Evolutionary conservation across 64 coral and sea anemone species (phyloP), one percentile per base, ranked within the genome.

Genomic region (Actinia tenebrosa): DNA sequence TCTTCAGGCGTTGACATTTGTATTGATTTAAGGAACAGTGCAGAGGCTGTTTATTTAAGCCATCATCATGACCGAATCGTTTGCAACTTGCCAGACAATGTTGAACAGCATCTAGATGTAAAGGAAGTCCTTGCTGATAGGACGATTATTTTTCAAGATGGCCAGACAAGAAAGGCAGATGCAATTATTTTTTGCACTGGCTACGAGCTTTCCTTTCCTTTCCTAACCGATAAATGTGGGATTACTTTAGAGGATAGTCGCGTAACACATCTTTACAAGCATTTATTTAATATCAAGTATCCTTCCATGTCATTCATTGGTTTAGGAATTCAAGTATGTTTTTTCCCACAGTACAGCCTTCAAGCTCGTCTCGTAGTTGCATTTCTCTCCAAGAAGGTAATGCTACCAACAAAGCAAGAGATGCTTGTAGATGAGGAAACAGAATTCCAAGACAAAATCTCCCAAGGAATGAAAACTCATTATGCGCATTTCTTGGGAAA

Each of bases 221-320:
- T 92, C 61, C 45, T 92, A 46, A 44, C 47, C 56, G 13, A 63
- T 52, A 66, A 92, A 7, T 92, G 90, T 83, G 61, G 45, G 17
- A 84, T 92, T 75, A 79, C 86, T 4, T 86, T 92, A 15, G 66
- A 16, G 16, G 77, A 88, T 44, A 92, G 84, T 68, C 77, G 79
- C 53, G 37, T 92, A 56, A 87, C 86, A 44, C 85, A 79, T 26
- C 61, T 92, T 5, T 92, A 92, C 63, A 87, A 92, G 77, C 86
- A 92, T 61, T 19, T 92, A 43, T 92, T 92, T 79, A 88, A 92
- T 87, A 92, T 75, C 13, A 83, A 87, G 79, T 88, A 77, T 46
- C 91, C 91, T 26, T 87, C 86, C 6, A 19, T 92, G 64, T 88
- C 91, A 60, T 92, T 92, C 20, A 77, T 92, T 55, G 91, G 91